Evolutionary conservation across 1,140 invertebrate genomes (phyloP), one percentile per base, ranked within the genome.

Genomic region (Pentalonia nigronervosa): DNA sequence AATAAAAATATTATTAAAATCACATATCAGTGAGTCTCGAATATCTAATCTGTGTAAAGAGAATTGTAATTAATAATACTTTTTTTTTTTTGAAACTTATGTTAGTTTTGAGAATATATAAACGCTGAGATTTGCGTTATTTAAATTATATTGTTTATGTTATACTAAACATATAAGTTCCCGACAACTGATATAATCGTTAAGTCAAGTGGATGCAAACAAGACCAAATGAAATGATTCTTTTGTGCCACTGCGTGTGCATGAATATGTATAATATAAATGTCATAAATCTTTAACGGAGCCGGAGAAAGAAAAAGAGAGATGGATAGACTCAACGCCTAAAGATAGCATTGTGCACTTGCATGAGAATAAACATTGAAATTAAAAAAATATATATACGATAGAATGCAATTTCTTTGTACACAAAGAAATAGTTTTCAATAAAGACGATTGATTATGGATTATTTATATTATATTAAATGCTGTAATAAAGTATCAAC

Each of bases 71-170:
- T 17, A 76, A 34, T 67, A 67, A 67, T n/a, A 76, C 6, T 76
- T n/a, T 14, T 67, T 60, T 60, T 11, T 76, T 76, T 30, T 67
- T 67, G 11, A 60, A 60, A 76, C 14, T 30, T 76, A 76, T 76
- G 30, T 17, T 76, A 76, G 30, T 76, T 76, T 76, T 76, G 4
- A 76, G n/a, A 76, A 53, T 53, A 53, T 53, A n/a, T 81, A 34
- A 81, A 84, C 36, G 83, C 83, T 41, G 36, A 84, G 83, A 84
- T 84, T 45, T 84, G 83, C 83, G 83, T 84, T 84, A 83, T 84
- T 84, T 8, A 14, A 84, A 41, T 45, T 45, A 84, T 84, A 84
- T 41, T 84, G 83, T 41, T 84, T 84, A 45, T 45, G 30, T 30
- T 84, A 45, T 41, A 84, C 36, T 2, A 34, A 36, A 23, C 17